phyloP scores from a whole-genome alignment of 2,797 vertebrate genomes.

The Catamblyrhynchus diadema region DNA sequence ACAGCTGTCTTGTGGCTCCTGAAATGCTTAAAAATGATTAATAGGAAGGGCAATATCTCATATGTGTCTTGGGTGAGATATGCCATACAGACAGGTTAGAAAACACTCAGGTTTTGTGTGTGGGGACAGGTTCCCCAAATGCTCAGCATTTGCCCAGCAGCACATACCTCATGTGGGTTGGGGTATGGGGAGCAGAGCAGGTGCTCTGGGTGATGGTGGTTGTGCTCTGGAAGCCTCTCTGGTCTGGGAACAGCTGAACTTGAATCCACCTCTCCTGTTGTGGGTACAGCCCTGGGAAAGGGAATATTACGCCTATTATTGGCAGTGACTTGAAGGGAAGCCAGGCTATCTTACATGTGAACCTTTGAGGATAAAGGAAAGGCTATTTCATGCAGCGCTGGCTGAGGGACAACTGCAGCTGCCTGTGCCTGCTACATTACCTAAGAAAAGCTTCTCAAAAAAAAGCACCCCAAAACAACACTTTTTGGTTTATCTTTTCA shows the following conservation, averaged over 20 bases:
- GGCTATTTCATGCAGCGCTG: not conserved
- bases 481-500: not conserved
- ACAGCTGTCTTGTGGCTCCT: not conserved
- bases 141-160: not conserved
- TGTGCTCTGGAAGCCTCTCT: not conserved
- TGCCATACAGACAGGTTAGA: not conserved
- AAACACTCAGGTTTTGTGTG: not conserved
- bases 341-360: not conserved
- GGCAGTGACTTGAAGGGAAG: not conserved
- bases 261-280: accelerated
- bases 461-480: not conserved
- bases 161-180: accelerated
- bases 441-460: not conserved
- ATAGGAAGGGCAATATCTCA: not conserved
- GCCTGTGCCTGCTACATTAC: not conserved
- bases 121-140: not conserved
- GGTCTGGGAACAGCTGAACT: not conserved
- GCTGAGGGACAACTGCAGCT: slow-evolving; percentile 22
- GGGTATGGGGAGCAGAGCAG: not conserved
- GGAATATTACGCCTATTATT: not conserved
- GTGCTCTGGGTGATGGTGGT: not conserved
- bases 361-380: not conserved
- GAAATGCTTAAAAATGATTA: not conserved
- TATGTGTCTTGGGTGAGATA: not conserved
- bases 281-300: not conserved